phyloP scores from a whole-genome alignment of 2,888 invertebrate species.

The Pyrrhosoma nymphula region DNA sequence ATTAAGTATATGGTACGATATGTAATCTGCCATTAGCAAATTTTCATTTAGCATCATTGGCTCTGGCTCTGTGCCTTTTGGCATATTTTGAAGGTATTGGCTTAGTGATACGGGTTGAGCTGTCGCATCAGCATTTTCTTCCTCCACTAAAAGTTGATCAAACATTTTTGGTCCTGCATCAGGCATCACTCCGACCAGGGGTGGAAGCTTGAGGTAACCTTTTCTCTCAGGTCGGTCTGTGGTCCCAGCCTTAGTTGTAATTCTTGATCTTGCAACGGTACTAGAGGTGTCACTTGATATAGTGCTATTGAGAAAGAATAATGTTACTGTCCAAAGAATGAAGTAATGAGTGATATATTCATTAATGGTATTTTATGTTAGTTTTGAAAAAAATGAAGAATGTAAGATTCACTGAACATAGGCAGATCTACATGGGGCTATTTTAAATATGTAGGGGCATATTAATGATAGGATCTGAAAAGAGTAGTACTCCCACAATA shows the following conservation, averaged over 20 bases:
- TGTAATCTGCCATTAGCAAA: constrained; percentile 57
- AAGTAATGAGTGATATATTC: no score
- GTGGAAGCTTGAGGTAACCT: constrained; percentile 21
- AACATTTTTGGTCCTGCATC: constrained; percentile 31
- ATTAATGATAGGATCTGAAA: no score
- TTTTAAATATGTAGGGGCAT: no score
- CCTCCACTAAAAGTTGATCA: constrained; percentile 49
- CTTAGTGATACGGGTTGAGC: constrained; percentile 5
- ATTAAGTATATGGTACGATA: constrained; percentile 49
- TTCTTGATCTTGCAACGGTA: constrained; percentile 25
- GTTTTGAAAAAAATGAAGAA: no score
- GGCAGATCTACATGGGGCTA: no score
- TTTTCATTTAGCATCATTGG: constrained; percentile 58
- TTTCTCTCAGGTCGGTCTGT: constrained; percentile 40
- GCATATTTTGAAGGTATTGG: constrained; percentile 58
- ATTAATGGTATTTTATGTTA: no score
- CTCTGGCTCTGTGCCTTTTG: constrained; percentile 33
- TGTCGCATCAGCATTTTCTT: constrained; percentile 43
- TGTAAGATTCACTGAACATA: no score
- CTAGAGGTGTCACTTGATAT: constrained; percentile 31
- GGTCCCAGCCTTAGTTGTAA: not conserved
- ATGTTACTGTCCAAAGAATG: no score
- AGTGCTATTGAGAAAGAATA: not conserved
- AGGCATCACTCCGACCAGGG: not conserved
- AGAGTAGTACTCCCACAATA: no score